Base-by-base conservation (phyloP, 1,140 invertebrate species). In the Camponotus pennsylvanicus region DNA sequence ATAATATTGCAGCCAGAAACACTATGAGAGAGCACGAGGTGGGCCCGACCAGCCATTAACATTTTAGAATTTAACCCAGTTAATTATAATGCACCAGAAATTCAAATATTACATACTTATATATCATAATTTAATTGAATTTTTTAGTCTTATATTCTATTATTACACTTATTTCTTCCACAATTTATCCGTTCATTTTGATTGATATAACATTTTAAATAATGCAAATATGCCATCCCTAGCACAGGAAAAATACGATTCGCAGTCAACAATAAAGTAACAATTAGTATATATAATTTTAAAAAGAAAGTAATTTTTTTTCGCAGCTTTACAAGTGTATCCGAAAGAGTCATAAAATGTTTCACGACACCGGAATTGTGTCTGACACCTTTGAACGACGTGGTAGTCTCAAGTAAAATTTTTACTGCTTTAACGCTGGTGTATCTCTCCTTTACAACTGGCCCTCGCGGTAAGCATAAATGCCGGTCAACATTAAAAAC, bases 1-100 rank as follows among this genome's bases (percentile, higher is more conserved):
- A 89, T 84, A 52, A 89, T 67, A 73, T 67, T 42, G 40, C 18
- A 59, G 77, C 70, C 57, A 76, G 88, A 85, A 75, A 89, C 84
- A 70, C 55, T 66, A 11, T 71, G 42, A 66, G 61, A 32, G 86
- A 67, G 18, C 75, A 37, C 77, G n/a, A 83, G 66, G 71, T 59
- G 37, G 13, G 69, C 11, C 21, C 15, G 57, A 34, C 85, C 45
- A 40, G 15, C 6, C 37, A 75, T 77, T 75, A 85, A 88, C 18
- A 42, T 32, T 71, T 61, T 37, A 27, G 18, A 3, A 66, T n/a
- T 3, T 79, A 45, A 64, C 18, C 6, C 18, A 1, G 9, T 45
- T 45, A 64, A 64, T 21, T 15, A 32, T 42, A 32, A 59, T 18
- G n/a, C 8, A 27, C n/a, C 8, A 42, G 9, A 78, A 49, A 49